Base-by-base conservation (phyloP, 2,797 vertebrate species). In the Gymnodraco acuticeps region DNA sequence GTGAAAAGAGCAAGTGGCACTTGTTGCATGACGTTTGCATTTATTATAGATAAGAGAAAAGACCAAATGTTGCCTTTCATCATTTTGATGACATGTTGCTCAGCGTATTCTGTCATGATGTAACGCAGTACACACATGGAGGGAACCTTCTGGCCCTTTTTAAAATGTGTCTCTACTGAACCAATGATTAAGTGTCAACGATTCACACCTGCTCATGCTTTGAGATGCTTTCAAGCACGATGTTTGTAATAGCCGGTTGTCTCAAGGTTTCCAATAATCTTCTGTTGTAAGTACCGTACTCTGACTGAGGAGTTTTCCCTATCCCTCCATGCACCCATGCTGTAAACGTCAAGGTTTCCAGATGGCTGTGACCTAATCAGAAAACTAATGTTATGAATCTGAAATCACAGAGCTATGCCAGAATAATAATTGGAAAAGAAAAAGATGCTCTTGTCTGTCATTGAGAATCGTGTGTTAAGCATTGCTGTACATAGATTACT, bases 1-100 rank as follows among this genome's bases (percentile, higher is more conserved):
- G 31, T 63, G 50, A 23, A 70, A 56, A 62, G 38, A 67, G 38
- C 45, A 70, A 53, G 16, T 51, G 23, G 14, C 46, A 16, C 46
- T 43, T 19, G 27, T 66, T 50, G 47, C 52, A 63, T 80, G 48
- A 58, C 4, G 9, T 38, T 27, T 47, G 19, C 45, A 60, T 59
- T 67, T 6, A 55, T 67, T 71, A 72, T 41, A 6, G 11, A 68
- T 42, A 17, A 60, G 7, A 31, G 61, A 41, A 38, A 51, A 16
- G 3, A 27, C 6, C 2, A 52, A 45, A 41, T 15, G 15, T 33
- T 14, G 13, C 19, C 20, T 52, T 43, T 15, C 6, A 42, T 59
- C 2, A 7, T 50, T 55, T 60, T 11, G 50, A 55, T 42, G 16
- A 23, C 46, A 73, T 17, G 17, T 20, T 65, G 55, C 61, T 38